A percentile compares a stretch with the other conserved stretches of the same genome.
These are phyloP conservation scores for Morelia viridis DNA, from an alignment of 2,797 vertebrate species.

Conservation along the genomic window DNA sequence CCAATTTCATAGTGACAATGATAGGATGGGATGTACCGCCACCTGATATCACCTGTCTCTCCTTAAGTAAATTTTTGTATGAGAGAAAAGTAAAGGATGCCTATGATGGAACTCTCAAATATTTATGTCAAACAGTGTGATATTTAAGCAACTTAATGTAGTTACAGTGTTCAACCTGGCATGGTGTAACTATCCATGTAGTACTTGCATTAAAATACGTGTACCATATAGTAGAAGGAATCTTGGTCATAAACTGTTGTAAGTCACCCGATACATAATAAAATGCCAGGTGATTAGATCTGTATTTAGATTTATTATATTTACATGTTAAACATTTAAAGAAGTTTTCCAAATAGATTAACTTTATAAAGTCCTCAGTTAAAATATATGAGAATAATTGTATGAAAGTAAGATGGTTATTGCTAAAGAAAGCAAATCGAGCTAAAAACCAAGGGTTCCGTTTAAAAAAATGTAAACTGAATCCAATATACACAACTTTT, in stretches of 20 bases:
- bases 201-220: background rate
- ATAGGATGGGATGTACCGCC: background rate
- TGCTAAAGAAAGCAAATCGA: background rate
- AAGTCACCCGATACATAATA: background rate
- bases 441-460: background rate
- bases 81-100: background rate
- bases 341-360: background rate
- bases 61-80: background rate
- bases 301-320: background rate
- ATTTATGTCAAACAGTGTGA: background rate
- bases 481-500: conserved; percentile 29
- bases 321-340: background rate
- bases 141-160: background rate
- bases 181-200: background rate
- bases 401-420: background rate
- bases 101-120: background rate
- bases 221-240: background rate
- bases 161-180: too few relatives aligned
- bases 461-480: background rate
- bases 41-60: background rate
- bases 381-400: conserved; percentile 22
- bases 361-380: background rate
- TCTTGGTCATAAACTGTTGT: conserved; percentile 1
- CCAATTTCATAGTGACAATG: background rate
- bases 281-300: background rate